Conservation (phyloP, 1,140 invertebrate genomes). For the Ylistrum balloti region DNA sequence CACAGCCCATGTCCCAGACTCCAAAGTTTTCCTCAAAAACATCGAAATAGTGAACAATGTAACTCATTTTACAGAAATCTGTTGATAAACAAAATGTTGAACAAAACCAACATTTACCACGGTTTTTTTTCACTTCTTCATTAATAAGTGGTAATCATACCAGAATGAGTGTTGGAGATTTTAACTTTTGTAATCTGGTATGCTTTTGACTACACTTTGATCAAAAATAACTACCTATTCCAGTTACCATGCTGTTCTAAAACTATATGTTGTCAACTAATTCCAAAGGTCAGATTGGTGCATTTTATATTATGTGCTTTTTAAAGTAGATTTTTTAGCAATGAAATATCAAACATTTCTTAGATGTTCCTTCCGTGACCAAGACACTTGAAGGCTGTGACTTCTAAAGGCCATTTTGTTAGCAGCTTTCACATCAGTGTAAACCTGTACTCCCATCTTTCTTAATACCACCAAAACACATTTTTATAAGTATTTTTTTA, state of each 20-base stretch:
- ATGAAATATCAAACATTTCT: background rate
- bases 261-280: background rate
- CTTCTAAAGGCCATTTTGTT: too few relatives aligned
- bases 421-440: background rate
- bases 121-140: background rate
- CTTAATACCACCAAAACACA: background rate
- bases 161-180: conserved; percentile 10
- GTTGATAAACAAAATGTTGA: background rate
- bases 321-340: background rate
- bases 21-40: background rate
- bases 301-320: background rate
- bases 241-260: background rate
- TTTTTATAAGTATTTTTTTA: conserved; percentile 37
- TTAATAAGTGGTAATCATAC: background rate
- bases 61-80: background rate
- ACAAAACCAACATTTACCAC: background rate
- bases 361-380: background rate
- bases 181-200: background rate
- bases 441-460: background rate
- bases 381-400: background rate
- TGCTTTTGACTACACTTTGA: background rate
- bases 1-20: background rate
- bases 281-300: conserved; percentile 2
- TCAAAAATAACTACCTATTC: background rate
- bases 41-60: background rate